Conservation (phyloP, 2,113 vertebrate genomes). For the Rhodinocichla rosea region DNA sequence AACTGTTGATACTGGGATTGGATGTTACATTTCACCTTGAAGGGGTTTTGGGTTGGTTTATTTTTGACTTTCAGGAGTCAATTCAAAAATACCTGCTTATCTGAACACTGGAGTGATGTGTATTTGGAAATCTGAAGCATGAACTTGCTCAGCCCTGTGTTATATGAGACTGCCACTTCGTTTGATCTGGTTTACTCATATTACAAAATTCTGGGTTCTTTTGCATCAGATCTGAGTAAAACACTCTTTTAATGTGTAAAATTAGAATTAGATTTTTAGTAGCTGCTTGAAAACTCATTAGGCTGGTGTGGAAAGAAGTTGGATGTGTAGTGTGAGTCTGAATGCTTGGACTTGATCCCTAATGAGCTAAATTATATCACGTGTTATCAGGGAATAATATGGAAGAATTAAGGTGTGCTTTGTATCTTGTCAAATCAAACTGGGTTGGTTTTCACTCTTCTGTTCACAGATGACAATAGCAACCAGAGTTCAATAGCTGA, state of each 20-base stretch:
- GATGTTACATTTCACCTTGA: neutral
- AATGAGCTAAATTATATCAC: neutral
- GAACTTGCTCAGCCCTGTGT: neutral
- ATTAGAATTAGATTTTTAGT: neutral
- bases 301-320: neutral
- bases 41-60: neutral
- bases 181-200: neutral
- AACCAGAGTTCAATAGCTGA: constrained; percentile 98
- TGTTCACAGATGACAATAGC: constrained; percentile 89
- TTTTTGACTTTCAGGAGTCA: neutral
- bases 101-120: neutral
- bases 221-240: neutral
- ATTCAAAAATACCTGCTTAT: neutral
- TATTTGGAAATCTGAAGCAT: neutral
- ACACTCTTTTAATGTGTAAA: neutral
- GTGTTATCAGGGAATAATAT: neutral
- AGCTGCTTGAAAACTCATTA: neutral
- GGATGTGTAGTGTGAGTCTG: neutral
- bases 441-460: neutral
- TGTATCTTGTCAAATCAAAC: neutral
- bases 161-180: neutral
- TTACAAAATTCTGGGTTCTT: neutral
- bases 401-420: neutral
- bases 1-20: neutral
- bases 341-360: neutral